Conservation (phyloP, 2,888 invertebrate species). For the Sinopyrophorus schimmeli region DNA sequence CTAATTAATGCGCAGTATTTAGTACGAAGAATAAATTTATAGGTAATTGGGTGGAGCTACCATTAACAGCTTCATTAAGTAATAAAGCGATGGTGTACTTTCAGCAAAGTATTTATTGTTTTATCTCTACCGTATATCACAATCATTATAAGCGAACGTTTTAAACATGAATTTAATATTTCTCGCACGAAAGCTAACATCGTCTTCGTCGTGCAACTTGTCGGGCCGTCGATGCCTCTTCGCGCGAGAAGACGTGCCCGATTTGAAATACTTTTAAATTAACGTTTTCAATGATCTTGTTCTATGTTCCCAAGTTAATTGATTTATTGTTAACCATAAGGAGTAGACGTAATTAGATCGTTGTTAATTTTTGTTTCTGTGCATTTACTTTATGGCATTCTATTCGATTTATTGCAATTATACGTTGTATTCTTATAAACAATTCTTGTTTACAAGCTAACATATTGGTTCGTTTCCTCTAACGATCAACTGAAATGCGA, state of each 20-base stretch:
- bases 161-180: no score
- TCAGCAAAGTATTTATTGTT: slow-evolving; percentile 23
- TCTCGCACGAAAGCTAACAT: no score
- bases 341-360: slow-evolving; percentile 26
- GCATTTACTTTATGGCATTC: slow-evolving; percentile 15
- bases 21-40: no score
- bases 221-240: background rate
- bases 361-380: slow-evolving; percentile 21
- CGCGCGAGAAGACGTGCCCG: background rate
- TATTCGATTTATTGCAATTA: slow-evolving; percentile 23
- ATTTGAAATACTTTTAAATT: no score
- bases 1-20: no score
- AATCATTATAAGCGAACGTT: slow-evolving; percentile 14
- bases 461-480: no score
- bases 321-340: slow-evolving; percentile 26
- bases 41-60: no score
- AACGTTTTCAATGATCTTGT: slow-evolving; percentile 18
- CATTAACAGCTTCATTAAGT: slow-evolving; percentile 23
- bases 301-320: slow-evolving; percentile 19
- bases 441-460: no score
- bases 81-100: slow-evolving; percentile 21
- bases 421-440: no score
- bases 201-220: no score
- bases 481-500: no score
- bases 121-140: slow-evolving; percentile 23